Base-by-base conservation (phyloP, 2,113 vertebrate species). In the Rissa tridactyla region DNA sequence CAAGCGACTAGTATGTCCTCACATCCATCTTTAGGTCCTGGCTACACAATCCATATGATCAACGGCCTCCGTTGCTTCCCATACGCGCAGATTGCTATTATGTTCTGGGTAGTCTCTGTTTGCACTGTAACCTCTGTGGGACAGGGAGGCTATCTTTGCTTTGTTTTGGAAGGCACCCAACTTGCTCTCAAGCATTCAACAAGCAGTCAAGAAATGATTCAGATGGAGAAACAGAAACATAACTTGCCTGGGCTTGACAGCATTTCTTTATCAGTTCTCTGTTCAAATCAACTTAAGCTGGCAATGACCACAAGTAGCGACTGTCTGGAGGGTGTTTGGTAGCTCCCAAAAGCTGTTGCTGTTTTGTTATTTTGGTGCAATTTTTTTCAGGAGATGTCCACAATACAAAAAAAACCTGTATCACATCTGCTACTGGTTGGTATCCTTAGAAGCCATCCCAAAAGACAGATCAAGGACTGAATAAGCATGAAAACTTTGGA, bases 141-240 rank as follows among this genome's bases (percentile, higher is more conserved):
- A 95, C 84, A 82, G 73, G 54, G 62, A 96, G 62, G 89, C 81
- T 95, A 87, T 96, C 95, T 94, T 55, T 82, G 64, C 87, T 94
- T 96, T 88, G 71, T 70, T 95, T 96, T 96, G 95, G 95, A 96
- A 96, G 79, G 91, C 87, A 9, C 75, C 84, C 85, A 96, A 70
- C 68, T 90, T 70, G 65, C 89, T 97, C 68, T 96, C 89, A 95
- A 95, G 84, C 84, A 88, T 91, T 96, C 91, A 94, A 90, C 75
- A 85, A 73, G 86, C 95, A 92, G 86, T 97, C 92, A 95, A 95
- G 69, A 95, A 95, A 91, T 95, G 6, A 94, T 93, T 97, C 91
- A 96, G 92, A 91, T 91, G 84, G 84, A 94, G 87, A 85, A 92
- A 71, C 78, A 97, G 92, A 96, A 94, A 95, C 66, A 85, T 10